Conservation (phyloP, 2,888 invertebrate genomes). For the Lagria hirta region DNA sequence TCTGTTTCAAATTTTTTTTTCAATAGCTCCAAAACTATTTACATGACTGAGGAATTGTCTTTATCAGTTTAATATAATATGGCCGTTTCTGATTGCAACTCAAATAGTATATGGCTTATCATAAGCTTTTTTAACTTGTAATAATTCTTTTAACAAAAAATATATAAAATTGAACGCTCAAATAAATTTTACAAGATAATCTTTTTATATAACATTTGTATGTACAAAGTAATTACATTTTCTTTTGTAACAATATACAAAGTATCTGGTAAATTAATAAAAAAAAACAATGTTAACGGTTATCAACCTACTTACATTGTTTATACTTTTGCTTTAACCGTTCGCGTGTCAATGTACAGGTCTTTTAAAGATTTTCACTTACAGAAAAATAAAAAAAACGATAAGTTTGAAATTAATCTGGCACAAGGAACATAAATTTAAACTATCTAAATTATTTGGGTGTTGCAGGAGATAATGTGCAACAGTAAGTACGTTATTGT, state of each 20-base stretch:
- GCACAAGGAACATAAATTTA: conserved; percentile 50
- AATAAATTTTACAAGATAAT: conserved; percentile 44
- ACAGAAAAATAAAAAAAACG: conserved; percentile 31
- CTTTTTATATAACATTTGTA: conserved; percentile 49
- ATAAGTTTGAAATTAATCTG: conserved; percentile 38
- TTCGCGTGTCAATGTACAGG: conserved; percentile 5
- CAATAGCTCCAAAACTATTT: conserved; percentile 20
- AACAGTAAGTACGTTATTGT: not conserved
- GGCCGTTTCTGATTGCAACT: conserved; percentile 11
- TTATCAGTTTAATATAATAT: conserved; percentile 14
- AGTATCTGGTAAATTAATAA: conserved; percentile 28
- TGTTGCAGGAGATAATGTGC: conserved; percentile 29
- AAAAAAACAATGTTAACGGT: conserved; percentile 25
- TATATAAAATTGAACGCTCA: conserved; percentile 47
- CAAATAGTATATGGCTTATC: conserved; percentile 28
- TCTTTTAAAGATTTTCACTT: conserved; percentile 17
- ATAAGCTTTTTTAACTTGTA: conserved; percentile 23
- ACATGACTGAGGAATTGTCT: conserved; percentile 22
- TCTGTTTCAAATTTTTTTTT: conserved; percentile 28
- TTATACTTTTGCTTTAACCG: conserved; percentile 17
- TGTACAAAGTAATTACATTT: conserved; percentile 51
- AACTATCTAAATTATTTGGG: conserved; percentile 38
- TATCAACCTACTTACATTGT: conserved; percentile 19
- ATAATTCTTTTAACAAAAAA: conserved; percentile 50
- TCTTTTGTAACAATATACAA: conserved; percentile 44